Conservation (phyloP, 2,797 vertebrate species). For the Phataginus tricuspis region DNA sequence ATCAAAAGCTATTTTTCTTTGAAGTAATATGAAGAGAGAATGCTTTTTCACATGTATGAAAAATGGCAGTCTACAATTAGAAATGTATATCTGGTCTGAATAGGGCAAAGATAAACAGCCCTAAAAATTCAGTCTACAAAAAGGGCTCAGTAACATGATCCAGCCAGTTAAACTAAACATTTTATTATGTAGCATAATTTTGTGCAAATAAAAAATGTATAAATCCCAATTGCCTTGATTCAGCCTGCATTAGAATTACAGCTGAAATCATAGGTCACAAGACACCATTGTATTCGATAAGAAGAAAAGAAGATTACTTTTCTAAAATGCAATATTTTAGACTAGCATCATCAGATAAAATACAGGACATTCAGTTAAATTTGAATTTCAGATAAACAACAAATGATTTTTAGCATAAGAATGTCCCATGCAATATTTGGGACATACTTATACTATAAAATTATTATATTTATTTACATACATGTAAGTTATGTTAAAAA, state of each 20-base stretch:
- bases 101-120: background rate
- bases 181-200: background rate
- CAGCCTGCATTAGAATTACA: background rate
- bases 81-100: background rate
- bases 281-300: background rate
- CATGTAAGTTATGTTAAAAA: background rate
- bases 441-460: background rate
- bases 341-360: background rate
- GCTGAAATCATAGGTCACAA: background rate
- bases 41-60: background rate
- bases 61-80: background rate
- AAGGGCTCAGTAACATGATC: background rate
- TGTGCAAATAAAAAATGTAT: background rate
- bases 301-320: background rate
- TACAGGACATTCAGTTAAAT: background rate
- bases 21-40: background rate
- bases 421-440: background rate
- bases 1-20: background rate
- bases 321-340: background rate
- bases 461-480: background rate
- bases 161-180: background rate
- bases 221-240: background rate
- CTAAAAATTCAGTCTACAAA: background rate
- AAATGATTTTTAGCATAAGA: background rate
- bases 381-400: background rate